Percentiles rank a stretch among this genome's conserved stretches.
phyloP scores from a whole-genome alignment of 2,888 invertebrate genomes.

The Dysmachus trigonus region DNA sequence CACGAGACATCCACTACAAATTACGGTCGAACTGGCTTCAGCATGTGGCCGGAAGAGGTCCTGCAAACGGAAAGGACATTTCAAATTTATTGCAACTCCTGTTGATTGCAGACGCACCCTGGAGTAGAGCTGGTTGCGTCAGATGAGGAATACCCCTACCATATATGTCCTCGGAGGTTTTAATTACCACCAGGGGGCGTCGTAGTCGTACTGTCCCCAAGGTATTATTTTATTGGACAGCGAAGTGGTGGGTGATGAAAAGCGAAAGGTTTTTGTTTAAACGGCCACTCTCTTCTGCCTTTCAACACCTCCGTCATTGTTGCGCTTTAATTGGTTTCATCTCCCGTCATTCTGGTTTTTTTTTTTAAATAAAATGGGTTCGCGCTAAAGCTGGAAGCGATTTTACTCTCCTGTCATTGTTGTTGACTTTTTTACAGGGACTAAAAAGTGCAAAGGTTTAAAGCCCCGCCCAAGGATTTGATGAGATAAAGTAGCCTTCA shows the following conservation, averaged over 20 bases:
- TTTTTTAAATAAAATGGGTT: not conserved
- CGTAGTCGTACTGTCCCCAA: not conserved
- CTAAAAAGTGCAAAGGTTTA: not conserved
- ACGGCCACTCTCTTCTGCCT: not conserved
- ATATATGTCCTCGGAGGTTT: not conserved
- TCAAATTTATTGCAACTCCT: not conserved
- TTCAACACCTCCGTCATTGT: not conserved
- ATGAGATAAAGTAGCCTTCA: not conserved
- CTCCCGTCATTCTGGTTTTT: not conserved
- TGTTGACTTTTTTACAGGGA: not conserved
- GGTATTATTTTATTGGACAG: not conserved
- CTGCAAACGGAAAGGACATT: not conserved
- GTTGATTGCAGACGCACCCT: not conserved
- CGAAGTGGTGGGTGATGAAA: not conserved
- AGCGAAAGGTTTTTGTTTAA: not conserved
- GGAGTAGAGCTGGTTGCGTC: not conserved
- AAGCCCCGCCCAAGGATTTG: not conserved
- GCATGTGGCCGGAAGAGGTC: not conserved
- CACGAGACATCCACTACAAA: not conserved
- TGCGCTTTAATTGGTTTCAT: not conserved
- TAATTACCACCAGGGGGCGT: not conserved
- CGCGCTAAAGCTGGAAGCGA: not conserved
- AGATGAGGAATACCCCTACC: too few relatives aligned
- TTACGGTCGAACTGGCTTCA: not conserved
- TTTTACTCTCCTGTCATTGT: not conserved